These are phyloP conservation scores for Pavo muticus DNA, from an alignment of 2,113 vertebrate genomes.

Conservation along the genomic window DNA sequence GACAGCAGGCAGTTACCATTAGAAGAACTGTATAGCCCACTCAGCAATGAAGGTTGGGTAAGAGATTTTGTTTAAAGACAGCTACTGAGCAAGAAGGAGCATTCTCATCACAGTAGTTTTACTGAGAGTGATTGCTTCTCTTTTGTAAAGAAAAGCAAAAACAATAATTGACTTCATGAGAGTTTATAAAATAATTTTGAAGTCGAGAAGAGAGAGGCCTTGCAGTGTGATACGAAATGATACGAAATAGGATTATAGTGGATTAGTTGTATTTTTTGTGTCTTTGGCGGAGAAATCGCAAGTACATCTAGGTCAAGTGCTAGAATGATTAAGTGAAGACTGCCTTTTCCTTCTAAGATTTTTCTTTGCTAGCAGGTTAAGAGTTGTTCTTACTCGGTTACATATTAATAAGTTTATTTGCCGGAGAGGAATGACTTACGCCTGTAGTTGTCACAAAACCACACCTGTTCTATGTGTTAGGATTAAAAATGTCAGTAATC, in stretches of 20 bases:
- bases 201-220: background rate
- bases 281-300: background rate
- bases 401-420: background rate
- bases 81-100: background rate
- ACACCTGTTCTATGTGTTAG: fast-evolving
- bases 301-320: background rate
- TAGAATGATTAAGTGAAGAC: background rate
- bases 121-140: background rate
- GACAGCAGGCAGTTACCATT: background rate
- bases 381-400: background rate
- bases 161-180: background rate
- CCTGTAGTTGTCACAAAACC: background rate
- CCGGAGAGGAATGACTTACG: background rate
- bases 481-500: background rate
- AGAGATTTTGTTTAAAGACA: background rate
- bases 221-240: background rate
- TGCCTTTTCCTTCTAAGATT: background rate
- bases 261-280: background rate
- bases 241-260: background rate
- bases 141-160: background rate
- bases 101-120: background rate
- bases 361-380: background rate
- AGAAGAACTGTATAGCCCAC: background rate
- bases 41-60: background rate
- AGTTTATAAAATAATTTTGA: background rate